A percentile compares a stretch with the other conserved stretches of the same genome.
Conservation (phyloP, 2,797 vertebrate genomes). For the Hypotaenidia philippensis region DNA sequence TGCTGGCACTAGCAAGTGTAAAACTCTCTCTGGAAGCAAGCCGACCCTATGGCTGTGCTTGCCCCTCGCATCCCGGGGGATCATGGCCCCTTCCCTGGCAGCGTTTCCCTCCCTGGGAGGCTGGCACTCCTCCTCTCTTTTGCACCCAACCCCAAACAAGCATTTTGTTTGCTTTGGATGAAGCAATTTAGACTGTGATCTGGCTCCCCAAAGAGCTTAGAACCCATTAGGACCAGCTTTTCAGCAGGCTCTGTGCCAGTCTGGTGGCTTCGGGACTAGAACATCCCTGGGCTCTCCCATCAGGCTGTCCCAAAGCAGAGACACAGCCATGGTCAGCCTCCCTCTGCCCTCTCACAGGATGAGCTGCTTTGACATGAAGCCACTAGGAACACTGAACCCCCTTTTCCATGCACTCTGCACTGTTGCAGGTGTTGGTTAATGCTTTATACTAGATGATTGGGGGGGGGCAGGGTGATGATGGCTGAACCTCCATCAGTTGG, state of each 20-base stretch:
- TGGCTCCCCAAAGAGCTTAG: not conserved
- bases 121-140: not conserved
- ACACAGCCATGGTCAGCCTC: fast-evolving
- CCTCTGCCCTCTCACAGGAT: not conserved
- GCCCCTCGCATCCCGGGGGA: fast-evolving
- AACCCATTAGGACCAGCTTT: not conserved
- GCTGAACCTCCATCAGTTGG: not conserved
- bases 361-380: not conserved
- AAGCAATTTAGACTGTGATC: not conserved
- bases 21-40: not conserved
- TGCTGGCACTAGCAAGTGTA: not conserved
- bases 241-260: not conserved
- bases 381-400: not conserved
- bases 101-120: not conserved
- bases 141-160: not conserved
- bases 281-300: fast-evolving
- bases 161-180: not conserved
- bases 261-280: not conserved
- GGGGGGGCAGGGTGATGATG: not conserved
- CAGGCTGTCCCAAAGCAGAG: not conserved
- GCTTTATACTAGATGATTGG: not conserved
- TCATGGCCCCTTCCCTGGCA: not conserved
- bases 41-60: fast-evolving
- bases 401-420: fast-evolving
- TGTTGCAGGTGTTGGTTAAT: not conserved